These are phyloP conservation scores for Rhinolophus ferrumequinum DNA, from an alignment of 2,113 vertebrate genomes.

Conservation along the genomic window DNA sequence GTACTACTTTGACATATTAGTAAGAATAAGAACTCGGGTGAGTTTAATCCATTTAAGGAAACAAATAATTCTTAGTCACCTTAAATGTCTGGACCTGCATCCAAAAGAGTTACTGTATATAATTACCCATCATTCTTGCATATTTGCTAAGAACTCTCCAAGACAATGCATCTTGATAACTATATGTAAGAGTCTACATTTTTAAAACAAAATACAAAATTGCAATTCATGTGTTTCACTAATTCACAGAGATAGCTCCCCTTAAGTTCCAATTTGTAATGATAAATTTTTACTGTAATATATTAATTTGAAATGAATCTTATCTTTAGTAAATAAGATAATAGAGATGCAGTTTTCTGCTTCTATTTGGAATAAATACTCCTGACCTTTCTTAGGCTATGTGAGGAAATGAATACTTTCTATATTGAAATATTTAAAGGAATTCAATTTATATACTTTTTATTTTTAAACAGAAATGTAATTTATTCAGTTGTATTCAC, in stretches of 20 bases:
- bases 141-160: background rate
- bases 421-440: background rate
- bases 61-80: background rate
- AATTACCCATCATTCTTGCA: background rate
- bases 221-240: constrained; percentile 26
- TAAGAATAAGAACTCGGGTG: background rate
- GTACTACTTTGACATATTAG: background rate
- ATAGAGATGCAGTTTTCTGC: background rate
- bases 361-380: background rate
- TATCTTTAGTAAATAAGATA: background rate
- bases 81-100: background rate
- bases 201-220: constrained; percentile 8
- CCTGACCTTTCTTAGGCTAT: background rate
- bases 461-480: background rate
- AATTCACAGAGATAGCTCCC: background rate
- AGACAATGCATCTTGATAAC: constrained; percentile 3
- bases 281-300: background rate
- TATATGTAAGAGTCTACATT: background rate
- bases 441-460: background rate
- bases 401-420: background rate
- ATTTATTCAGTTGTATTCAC: background rate
- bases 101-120: background rate
- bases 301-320: background rate
- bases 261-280: background rate
- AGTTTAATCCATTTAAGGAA: background rate